Percentiles rank a stretch among this genome's conserved stretches.
phyloP scores from a whole-genome alignment of 2,888 invertebrate genomes.

The Phaedon cochleariae region DNA sequence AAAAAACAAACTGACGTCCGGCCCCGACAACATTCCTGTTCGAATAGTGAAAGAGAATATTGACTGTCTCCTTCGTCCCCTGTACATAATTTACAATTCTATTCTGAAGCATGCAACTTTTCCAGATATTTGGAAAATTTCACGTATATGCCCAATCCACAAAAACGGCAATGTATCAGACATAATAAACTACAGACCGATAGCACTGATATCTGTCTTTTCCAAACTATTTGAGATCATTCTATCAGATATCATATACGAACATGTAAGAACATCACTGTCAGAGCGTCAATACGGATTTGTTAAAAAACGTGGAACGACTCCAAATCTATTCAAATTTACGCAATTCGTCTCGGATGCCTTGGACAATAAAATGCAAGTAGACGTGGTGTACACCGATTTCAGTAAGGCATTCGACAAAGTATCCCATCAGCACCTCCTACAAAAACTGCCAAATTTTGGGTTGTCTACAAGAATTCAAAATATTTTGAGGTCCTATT shows the following conservation, averaged over 20 bases:
- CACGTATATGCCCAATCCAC: constrained; percentile 9
- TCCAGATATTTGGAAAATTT: constrained; percentile 12
- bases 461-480: constrained; percentile 11
- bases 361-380: constrained; percentile 5
- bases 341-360: constrained; percentile 2
- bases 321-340: not conserved
- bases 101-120: constrained; percentile 1
- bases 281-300: not conserved
- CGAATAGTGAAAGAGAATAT: constrained; percentile 4
- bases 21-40: not conserved
- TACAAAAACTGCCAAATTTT: constrained; percentile 10
- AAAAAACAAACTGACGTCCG: constrained; percentile 1
- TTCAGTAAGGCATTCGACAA: constrained; percentile 7
- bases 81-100: constrained; percentile 4
- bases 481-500: constrained; percentile 13
- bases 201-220: constrained; percentile 7
- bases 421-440: constrained; percentile 9
- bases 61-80: not conserved
- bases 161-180: constrained; percentile 4
- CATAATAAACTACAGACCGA: constrained; percentile 9
- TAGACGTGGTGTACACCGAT: not conserved
- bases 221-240: constrained; percentile 2
- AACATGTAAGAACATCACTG: not conserved
- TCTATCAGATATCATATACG: not conserved
- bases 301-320: not conserved